Percentiles rank a stretch among this genome's conserved stretches.
phyloP scores from a whole-genome alignment of 2,113 vertebrate species.

The Onychostruthus taczanowskii region DNA sequence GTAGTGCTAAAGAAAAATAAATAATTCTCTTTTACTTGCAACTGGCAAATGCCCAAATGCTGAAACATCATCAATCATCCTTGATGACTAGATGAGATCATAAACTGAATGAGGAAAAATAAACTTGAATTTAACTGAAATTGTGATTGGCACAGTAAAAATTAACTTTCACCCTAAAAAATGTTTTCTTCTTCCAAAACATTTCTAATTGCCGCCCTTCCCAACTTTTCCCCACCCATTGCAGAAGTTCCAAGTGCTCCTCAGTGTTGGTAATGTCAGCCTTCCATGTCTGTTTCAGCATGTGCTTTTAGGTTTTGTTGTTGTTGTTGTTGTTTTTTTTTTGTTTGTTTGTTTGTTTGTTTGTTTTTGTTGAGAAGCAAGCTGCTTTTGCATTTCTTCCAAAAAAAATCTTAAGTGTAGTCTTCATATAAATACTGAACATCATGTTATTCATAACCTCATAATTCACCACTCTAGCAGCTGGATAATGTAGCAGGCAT shows the following conservation, averaged over 20 bases:
- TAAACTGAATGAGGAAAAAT: conserved; percentile 30
- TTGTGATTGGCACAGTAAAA: conserved; percentile 35
- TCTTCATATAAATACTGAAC: neutral
- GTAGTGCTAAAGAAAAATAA: neutral
- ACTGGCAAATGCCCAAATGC: neutral
- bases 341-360: conserved; percentile 24
- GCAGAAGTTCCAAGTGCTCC: neutral
- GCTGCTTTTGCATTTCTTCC: conserved; percentile 1
- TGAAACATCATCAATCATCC: neutral
- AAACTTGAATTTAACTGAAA: conserved; percentile 36
- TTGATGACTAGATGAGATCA: conserved; percentile 38
- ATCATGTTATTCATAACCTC: conserved; percentile 13
- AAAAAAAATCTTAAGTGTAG: neutral
- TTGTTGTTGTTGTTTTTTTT: neutral
- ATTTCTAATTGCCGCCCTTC: neutral
- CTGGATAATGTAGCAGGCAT: conserved; percentile 2
- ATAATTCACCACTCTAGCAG: neutral
- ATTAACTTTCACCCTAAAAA: conserved; percentile 14
- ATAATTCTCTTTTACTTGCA: neutral
- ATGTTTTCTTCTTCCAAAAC: conserved; percentile 42
- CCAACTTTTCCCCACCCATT: neutral
- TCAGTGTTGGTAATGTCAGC: neutral
- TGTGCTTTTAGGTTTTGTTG: neutral
- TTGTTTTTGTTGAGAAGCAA: conserved; percentile 10
- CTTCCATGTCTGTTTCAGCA: neutral